Evolutionary conservation across 1,140 invertebrate genomes (phyloP), one percentile per base, ranked within the genome.

Genomic region (Dermatophagoides farinae): DNA sequence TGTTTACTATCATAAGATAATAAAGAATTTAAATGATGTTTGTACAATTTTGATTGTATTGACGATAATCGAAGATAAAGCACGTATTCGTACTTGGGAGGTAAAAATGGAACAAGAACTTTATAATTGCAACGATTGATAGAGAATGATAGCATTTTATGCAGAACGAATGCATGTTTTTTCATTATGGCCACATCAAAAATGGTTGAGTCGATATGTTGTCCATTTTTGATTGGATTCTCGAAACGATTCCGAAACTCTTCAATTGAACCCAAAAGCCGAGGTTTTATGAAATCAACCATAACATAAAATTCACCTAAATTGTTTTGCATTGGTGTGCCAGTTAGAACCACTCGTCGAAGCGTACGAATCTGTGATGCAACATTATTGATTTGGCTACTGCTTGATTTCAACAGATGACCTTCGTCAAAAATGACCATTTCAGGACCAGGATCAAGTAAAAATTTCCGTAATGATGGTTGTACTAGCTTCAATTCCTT

Each of bases 251-350:
- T 92, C 64, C 82, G 83, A 71, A 96, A 96, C 70, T 93, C 89
- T 0, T 85, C 88, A 69, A 90, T 88, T 8, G 84, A 86, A 49
- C 89, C 91, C 20, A 79, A 65, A 86, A 76, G 75, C 74, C 90
- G 92, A 0, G 91, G 91, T 51, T 90, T 77, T 0, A 95, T 89
- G 70, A 93, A 96, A 66, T 93, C 87, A 5, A 93, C 88, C 88
- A 92, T 92, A 68, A 86, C 76, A 86, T 88, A 95, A 70, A 96
- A 96, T 72, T 96, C 91, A 25, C 90, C 72, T 1, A 96, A 72
- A 74, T 95, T 95, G 71, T 96, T 96, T 73, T 96, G 91, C 16
- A 96, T 70, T 0, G 91, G 91, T 77, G 93, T 95, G n/a, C 91
- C 91, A 11, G 91, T 96, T 6, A 96, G 74, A 1, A 95, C 88